These are phyloP conservation scores for Zalophus californianus DNA, from an alignment of 2,797 vertebrate genomes.

Conservation along the genomic window DNA sequence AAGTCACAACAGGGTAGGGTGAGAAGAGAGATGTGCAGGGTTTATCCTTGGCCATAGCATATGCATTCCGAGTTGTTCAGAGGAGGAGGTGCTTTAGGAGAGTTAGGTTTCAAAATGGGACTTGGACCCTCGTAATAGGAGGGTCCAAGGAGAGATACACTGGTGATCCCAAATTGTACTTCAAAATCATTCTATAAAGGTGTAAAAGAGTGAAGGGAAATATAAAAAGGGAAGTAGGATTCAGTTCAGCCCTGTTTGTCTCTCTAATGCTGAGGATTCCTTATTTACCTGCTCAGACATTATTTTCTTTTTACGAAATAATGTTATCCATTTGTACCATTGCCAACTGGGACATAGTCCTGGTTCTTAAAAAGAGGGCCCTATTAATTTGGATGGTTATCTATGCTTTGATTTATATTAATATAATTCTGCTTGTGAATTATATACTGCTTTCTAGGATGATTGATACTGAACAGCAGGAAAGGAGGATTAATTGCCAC, in stretches of 20 bases:
- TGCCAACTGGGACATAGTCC: not conserved
- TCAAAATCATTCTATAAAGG: not conserved
- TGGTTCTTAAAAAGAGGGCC: not conserved
- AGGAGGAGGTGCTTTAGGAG: not conserved
- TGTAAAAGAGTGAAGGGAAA: not conserved
- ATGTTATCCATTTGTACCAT: not conserved
- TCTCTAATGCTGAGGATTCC: not conserved
- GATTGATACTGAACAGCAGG: not conserved
- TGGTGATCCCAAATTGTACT: not conserved
- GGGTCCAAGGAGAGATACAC: not conserved
- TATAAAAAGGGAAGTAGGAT: not conserved
- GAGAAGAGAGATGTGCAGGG: not conserved
- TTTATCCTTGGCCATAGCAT: not conserved
- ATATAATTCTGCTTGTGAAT: not conserved
- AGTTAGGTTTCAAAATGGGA: not conserved
- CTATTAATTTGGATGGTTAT: not conserved
- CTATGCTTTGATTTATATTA: not conserved
- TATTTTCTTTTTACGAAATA: not conserved
- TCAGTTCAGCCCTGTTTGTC: not conserved
- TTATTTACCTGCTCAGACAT: not conserved
- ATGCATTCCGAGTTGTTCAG: not conserved
- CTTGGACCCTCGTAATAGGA: not conserved
- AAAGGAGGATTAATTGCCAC: constrained; percentile 13
- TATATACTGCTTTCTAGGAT: too few relatives aligned
- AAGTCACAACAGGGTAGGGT: not conserved